Percentiles rank a stretch among this genome's conserved stretches.
phyloP scores from a whole-genome alignment of 92 coral and sea anemone genomes.

The Actinostola sp. region DNA sequence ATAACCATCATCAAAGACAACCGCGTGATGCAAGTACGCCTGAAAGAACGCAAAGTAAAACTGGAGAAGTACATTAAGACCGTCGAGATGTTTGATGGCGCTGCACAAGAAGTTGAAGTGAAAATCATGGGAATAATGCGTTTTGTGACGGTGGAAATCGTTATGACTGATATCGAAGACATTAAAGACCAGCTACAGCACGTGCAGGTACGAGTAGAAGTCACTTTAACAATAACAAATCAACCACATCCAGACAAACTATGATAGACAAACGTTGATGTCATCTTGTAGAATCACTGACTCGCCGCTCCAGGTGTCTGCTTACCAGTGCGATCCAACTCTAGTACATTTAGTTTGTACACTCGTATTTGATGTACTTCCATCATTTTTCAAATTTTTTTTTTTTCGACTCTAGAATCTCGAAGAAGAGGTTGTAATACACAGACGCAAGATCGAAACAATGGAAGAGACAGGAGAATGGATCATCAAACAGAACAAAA shows the following conservation, averaged over 20 bases:
- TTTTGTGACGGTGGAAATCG: slow-evolving; percentile 83
- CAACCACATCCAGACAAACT: too few relatives aligned
- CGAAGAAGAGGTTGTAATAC: slow-evolving; percentile 88
- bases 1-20: slow-evolving; percentile 89
- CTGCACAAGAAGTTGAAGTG: slow-evolving; percentile 74
- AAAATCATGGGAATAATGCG: slow-evolving; percentile 86
- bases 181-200: slow-evolving; percentile 85
- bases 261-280: too few relatives aligned
- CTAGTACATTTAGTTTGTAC: too few relatives aligned
- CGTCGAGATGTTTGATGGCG: slow-evolving; percentile 86
- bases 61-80: slow-evolving; percentile 88
- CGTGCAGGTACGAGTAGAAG: slow-evolving; percentile 65
- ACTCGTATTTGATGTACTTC: too few relatives aligned
- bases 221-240: neutral
- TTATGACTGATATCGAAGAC: slow-evolving; percentile 79
- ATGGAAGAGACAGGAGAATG: slow-evolving; percentile 98
- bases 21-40: slow-evolving; percentile 87
- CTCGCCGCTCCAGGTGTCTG: too few relatives aligned
- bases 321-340: too few relatives aligned
- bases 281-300: too few relatives aligned
- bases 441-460: slow-evolving; percentile 86
- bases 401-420: slow-evolving; percentile 62
- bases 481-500: slow-evolving; percentile 89
- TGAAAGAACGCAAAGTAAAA: slow-evolving; percentile 83
- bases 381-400: too few relatives aligned